Base-by-base conservation (phyloP, 1,140 invertebrate genomes). In the Coenobita brevimanus region DNA sequence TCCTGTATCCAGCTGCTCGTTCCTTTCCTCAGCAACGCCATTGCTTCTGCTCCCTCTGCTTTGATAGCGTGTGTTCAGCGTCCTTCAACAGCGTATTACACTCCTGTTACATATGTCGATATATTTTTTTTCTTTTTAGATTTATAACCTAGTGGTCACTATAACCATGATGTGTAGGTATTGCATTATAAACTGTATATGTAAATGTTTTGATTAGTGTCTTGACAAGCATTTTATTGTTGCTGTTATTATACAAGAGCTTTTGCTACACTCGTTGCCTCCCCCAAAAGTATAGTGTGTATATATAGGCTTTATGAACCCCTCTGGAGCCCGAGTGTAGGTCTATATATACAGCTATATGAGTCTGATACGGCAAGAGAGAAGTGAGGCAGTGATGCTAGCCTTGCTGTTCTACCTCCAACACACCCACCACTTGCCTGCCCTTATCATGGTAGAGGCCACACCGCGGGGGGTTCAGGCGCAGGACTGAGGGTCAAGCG, bases 401-500 rank as follows among this genome's bases (percentile, higher is more conserved):
- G 21, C n/a, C 13, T 33, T 76, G 46, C 73, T 41, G 17, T 24
- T 24, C n/a, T 15, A 8, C 3, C 80, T 21, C 43, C 76, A 17
- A 24, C 67, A 50, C 46, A 50, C 46, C 46, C 46, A 50, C 46
- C 46, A 75, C 71, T 46, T 27, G 30, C 27, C 33, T 69, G 36
- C 64, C 50, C 50, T 60, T 82, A 41, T 71, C 21, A 84, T 50
- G 64, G 64, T 84, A 84, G 82, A 54, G 69, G 30, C 13, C 82
- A 57, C 73, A 50, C 43, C 84, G 76, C 17, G 75, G 60, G 8
- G 50, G 84, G n/a, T n/a, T 80, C 60, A 79, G 73, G 62, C 38
- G 84, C 24, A 87, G 84, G 62, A 87, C 84, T 21, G 84, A 87
- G 57, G 84, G 84, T 30, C 84, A 87, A 46, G 84, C 84, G 33